phyloP scores from a whole-genome alignment of 2,797 vertebrate species.

The Argya squamiceps region DNA sequence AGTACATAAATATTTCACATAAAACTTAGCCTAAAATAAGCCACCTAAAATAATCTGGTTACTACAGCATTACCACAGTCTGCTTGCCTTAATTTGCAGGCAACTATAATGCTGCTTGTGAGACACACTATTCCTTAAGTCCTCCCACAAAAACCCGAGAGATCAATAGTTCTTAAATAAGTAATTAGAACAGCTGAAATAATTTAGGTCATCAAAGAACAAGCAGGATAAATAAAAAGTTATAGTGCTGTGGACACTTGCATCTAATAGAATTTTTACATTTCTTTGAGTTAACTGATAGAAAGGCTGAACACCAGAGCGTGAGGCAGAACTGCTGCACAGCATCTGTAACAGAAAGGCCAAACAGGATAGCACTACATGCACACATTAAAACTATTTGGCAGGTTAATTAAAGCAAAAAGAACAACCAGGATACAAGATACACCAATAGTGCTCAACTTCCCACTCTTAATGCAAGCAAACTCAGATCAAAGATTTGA shows the following conservation, averaged over 20 bases:
- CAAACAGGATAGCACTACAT: not conserved
- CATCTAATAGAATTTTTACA: not conserved
- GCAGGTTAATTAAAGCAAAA: not conserved
- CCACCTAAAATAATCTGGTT: slow-evolving; percentile 48
- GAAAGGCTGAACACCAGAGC: not conserved
- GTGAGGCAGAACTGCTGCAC: not conserved
- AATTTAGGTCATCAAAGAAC: slow-evolving; percentile 38
- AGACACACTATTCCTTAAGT: slow-evolving; percentile 29
- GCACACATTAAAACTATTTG: not conserved
- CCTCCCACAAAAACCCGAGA: slow-evolving; percentile 55
- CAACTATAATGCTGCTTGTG: slow-evolving; percentile 29
- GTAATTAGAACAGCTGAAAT: slow-evolving; percentile 71
- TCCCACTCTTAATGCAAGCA: not conserved
- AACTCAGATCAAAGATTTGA: not conserved
- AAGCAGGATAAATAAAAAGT: slow-evolving; percentile 41
- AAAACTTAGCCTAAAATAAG: slow-evolving; percentile 61
- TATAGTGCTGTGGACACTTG: not conserved
- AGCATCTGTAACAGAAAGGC: not conserved
- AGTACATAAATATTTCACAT: slow-evolving; percentile 71
- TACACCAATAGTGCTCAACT: not conserved
- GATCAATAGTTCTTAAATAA: slow-evolving; percentile 79
- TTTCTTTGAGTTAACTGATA: not conserved
- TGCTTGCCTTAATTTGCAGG: slow-evolving; percentile 28
- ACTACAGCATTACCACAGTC: slow-evolving; percentile 40
- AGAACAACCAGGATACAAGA: not conserved